Base-by-base conservation (phyloP, 2,113 vertebrate genomes). In the Steatornis caripensis region DNA sequence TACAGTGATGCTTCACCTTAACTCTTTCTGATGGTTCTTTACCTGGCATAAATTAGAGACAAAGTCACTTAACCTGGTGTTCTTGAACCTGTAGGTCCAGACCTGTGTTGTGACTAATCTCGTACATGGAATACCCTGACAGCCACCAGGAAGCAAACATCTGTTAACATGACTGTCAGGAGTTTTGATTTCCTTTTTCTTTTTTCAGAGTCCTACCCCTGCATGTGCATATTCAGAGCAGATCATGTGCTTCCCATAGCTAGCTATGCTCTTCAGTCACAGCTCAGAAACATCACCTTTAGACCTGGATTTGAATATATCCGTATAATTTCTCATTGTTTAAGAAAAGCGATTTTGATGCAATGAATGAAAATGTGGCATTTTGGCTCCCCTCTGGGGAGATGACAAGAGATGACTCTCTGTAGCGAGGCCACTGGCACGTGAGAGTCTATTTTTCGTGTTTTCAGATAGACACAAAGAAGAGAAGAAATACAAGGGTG, bases 201-300 rank as follows among this genome's bases (percentile, higher is more conserved):
- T n/a, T n/a, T n/a, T n/a, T n/a, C n/a, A n/a, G n/a, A n/a, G n/a
- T n/a, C n/a, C 72, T 57, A 26, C 5, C 48, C 58, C 43, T 70
- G 36, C 65, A 60, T 21, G n/a, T 60, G 18, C 30, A 15, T 34
- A 30, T 78, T 90, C 60, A 82, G 37, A 43, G 85, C 36, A 82
- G 54, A 79, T 29, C 0, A 0, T 45, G 48, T 54, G 23, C 69
- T 92, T 87, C 19, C n/a, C 48, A 41, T 54, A 43, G 37, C 39
- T 71, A 74, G 27, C 60, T 78, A 4, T 3, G 37, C 39, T 72
- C 21, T 87, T 89, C 61, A 94, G 86, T 82, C 85, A 29, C 60
- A 86, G 39, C 39, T 85, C 68, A 92, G 83, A 49, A 96, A 82
- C 71, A 57, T 84, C 82, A 90, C 64, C 17, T 93, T 96, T 88